Evolutionary conservation across 2,113 vertebrate species (phyloP).

Genomic region (Myrmecophaga tridactyla): DNA sequence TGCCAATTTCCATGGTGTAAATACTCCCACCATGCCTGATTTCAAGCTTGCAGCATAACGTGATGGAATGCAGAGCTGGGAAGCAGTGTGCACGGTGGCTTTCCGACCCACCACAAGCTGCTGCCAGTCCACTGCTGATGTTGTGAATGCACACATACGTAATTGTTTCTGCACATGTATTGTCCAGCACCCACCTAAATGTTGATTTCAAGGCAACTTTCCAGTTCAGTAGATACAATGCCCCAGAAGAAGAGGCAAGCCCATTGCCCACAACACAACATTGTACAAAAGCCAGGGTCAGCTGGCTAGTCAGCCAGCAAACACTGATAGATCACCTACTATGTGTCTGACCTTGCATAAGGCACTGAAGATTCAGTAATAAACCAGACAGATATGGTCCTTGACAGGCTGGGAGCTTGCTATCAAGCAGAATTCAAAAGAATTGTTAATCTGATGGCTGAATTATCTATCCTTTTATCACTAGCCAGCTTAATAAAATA

Average conservation of each 20-base stretch:
- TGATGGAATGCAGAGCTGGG: rapidly evolving
- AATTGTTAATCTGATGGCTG: neutral
- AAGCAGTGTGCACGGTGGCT: neutral
- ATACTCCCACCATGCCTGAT: neutral
- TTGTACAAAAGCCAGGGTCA: neutral
- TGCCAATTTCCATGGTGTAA: neutral
- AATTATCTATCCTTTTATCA: neutral
- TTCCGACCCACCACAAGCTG: neutral
- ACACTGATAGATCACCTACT: neutral
- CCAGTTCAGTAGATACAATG: neutral
- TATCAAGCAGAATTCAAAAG: neutral
- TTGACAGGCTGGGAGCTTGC: neutral
- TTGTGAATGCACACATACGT: neutral
- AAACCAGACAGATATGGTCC: neutral
- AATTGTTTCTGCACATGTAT: neutral
- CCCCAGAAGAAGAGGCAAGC: neutral
- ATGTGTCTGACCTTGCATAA: neutral
- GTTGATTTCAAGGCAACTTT: neutral
- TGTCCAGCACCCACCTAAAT: neutral
- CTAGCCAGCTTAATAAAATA: neutral
- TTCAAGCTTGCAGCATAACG: neutral
- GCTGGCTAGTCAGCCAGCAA: neutral
- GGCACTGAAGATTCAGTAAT: neutral
- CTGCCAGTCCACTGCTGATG: neutral
- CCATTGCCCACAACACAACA: neutral